These are phyloP conservation scores for Ifrita kowaldi DNA, from an alignment of 2,113 vertebrate species.

Conservation along the genomic window DNA sequence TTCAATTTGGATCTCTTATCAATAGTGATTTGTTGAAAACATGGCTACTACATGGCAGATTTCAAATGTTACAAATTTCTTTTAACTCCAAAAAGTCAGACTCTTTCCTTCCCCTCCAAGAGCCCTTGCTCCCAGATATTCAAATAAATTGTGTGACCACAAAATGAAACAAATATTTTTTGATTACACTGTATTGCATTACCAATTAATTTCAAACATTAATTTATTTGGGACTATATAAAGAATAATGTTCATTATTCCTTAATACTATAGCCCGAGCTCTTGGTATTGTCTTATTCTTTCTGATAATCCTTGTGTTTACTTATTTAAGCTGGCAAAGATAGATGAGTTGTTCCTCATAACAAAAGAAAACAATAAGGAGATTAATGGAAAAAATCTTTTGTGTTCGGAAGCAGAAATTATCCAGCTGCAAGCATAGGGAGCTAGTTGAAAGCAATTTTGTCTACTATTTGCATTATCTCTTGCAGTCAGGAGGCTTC, in stretches of 20 bases:
- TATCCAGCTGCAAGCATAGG: neutral
- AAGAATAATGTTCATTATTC: neutral
- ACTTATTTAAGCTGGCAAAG: neutral
- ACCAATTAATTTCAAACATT: neutral
- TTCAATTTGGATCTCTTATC: neutral
- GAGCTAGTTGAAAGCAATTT: neutral
- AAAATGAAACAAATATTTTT: neutral
- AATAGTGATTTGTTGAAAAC: neutral
- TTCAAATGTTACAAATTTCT: neutral
- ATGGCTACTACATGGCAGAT: neutral
- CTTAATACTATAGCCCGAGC: neutral
- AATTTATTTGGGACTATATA: neutral
- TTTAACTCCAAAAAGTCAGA: neutral
- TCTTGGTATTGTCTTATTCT: neutral
- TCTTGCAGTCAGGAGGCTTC: neutral
- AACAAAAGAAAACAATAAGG: neutral
- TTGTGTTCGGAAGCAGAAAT: neutral
- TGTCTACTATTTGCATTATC: neutral
- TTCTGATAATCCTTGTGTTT: neutral
- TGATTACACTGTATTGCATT: neutral
- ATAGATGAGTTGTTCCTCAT: neutral
- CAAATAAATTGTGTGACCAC: neutral
- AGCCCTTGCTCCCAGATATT: fast-evolving
- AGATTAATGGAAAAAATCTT: neutral
- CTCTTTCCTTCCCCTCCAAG: neutral